Base-by-base conservation (phyloP, 1,140 invertebrate genomes). In the Drosophila tristis region DNA sequence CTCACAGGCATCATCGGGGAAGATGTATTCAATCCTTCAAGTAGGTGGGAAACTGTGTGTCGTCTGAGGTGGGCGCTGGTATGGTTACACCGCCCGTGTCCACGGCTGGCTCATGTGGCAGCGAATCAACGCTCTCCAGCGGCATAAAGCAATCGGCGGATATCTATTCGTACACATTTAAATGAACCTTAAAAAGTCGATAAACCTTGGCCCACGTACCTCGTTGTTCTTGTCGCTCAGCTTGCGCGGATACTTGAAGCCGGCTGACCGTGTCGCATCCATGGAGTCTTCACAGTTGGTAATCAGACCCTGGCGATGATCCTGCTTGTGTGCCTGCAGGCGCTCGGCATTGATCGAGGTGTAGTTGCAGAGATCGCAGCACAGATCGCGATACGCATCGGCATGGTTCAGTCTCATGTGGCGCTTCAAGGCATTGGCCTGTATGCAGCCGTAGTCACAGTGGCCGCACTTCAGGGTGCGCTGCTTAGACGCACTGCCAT, bases 61-160 rank as follows among this genome's bases (percentile, higher is more conserved):
- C 86, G 15, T 91, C 89, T 8, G 93, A 94, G 11, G 72, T 43
- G 6, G 94, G 94, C 11, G 93, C 94, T 7, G 94, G 94, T 80
- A 95, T 94, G 7, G 94, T 94, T 42, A 95, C 94, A n/a, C 94
- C 94, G 26, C 94, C 94, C 15, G 94, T 94, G 68, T 95, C 94
- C 23, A 94, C 91, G 48, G 92, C 92, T 58, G 94, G 94, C 61
- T 94, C 93, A 54, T 93, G 87, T 5, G 80, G 78, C 67, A 91
- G 31, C 5, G 90, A 91, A 56, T 91, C 90, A 16, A 93, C 80
- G 90, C 93, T 71, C 75, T 92, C 84, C 78, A 93, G 90, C 50
- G 93, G 93, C 49, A 93, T 78, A 71, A 94, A 93, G 75, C 93
- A 93, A 65, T 94, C 93, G 51, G 74, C 75, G 11, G 87, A 91